Base-by-base conservation (phyloP, 2,888 invertebrate species). In the Ormyrus rosae region DNA sequence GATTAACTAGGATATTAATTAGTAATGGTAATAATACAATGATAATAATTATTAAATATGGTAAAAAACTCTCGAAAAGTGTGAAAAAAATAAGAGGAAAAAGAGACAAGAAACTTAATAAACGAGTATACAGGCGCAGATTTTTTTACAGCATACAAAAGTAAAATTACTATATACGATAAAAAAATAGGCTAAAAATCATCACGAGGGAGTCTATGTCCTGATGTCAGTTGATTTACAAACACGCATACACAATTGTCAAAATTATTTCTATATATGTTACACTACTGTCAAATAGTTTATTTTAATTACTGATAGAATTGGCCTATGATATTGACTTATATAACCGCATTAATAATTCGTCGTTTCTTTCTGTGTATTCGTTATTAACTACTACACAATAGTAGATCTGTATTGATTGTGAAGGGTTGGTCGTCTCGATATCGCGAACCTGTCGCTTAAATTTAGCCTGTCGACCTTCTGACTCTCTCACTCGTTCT, bases 171-270 rank as follows among this genome's bases (percentile, higher is more conserved):
- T 63, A 79, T 68, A 68, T 86, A 86, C 83, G 84, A 84, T 80
- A 78, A 84, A 84, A 84, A 85, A 84, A 63, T 82, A 83, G 75
- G 74, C 80, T 80, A 85, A 84, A 86, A 81, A 84, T 82, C 83
- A 85, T 84, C 83, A 83, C 83, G 74, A 83, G 84, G 83, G 78
- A 85, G 84, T 84, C 79, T 81, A 85, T 85, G 85, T 84, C 84
- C 85, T 85, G 84, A 82, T 85, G 84, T 85, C 83, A 83, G 77
- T 85, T 84, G 83, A 70, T 80, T 83, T 83, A 81, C 83, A 85
- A 83, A 85, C 85, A 87, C 83, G 85, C 85, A 83, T 87, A 86
- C 83, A 86, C 83, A 85, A 81, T 85, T 80, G 73, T 82, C 71
- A 78, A 80, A 82, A 79, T 78, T 76, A 81, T 76, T 61, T 81